A percentile compares a stretch with the other conserved stretches of the same genome.
These are phyloP conservation scores for Xenentodon cancila DNA, from an alignment of 2,797 vertebrate genomes.

Conservation along the genomic window DNA sequence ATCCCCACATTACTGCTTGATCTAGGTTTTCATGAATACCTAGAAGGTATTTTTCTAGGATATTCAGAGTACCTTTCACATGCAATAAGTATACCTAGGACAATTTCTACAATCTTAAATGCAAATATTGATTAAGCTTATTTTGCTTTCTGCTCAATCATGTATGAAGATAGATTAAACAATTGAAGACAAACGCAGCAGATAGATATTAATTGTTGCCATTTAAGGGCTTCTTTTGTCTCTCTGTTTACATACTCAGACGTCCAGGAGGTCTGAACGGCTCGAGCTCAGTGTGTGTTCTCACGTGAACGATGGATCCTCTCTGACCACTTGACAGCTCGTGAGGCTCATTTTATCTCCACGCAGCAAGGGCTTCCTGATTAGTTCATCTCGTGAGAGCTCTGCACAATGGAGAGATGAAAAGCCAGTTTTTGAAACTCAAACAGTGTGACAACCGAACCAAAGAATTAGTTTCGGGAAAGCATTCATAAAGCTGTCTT, in stretches of 20 bases:
- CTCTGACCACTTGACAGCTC: slow-evolving; percentile 43
- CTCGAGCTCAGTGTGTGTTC: slow-evolving; percentile 18
- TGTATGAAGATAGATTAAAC: too few species aligned
- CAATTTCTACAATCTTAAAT: too few species aligned
- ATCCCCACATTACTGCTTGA: too few species aligned
- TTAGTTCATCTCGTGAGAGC: slow-evolving; percentile 59
- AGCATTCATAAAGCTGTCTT: slow-evolving; percentile 13
- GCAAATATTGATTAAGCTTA: too few species aligned
- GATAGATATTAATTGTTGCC: too few species aligned
- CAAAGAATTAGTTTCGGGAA: slow-evolving; percentile 35
- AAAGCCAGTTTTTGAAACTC: slow-evolving; percentile 56
- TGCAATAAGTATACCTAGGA: too few species aligned
- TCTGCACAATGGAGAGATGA: slow-evolving; percentile 44
- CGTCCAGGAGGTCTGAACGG: background rate
- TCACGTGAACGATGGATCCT: slow-evolving; percentile 19
- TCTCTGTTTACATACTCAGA: background rate
- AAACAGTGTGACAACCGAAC: slow-evolving; percentile 46
- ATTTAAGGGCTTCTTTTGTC: background rate
- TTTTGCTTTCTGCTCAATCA: too few species aligned
- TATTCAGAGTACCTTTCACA: too few species aligned
- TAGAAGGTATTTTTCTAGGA: too few species aligned
- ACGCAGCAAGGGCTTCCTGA: slow-evolving; percentile 33
- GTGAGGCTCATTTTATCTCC: slow-evolving; percentile 50
- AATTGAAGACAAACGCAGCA: too few species aligned
- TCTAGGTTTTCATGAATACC: too few species aligned